phyloP scores from a whole-genome alignment of 2,113 vertebrate genomes.

The Istiophorus platypterus region DNA sequence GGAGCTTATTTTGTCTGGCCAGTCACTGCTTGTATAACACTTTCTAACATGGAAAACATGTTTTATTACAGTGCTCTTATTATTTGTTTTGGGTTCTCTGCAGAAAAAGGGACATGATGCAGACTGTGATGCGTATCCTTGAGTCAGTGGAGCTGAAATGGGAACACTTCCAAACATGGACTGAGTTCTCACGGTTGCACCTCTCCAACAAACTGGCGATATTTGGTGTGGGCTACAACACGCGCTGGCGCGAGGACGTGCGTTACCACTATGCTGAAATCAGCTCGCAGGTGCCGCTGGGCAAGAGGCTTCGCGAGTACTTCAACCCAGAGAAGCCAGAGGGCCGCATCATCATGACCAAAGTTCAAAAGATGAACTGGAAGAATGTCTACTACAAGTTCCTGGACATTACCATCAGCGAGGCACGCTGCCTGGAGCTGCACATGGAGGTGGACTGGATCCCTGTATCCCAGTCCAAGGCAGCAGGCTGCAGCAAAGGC shows the following conservation, averaged over 20 bases:
- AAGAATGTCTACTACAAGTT: slow-evolving; percentile 99
- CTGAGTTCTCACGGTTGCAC: slow-evolving; percentile 95
- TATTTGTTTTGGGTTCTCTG: slow-evolving; percentile 11
- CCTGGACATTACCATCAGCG: slow-evolving; percentile 97
- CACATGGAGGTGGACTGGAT: slow-evolving; percentile 99
- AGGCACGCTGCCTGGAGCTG: slow-evolving; percentile 94
- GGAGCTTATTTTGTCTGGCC: no score
- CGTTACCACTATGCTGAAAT: slow-evolving; percentile 98
- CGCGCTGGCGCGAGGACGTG: slow-evolving; percentile 96
- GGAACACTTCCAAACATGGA: slow-evolving; percentile 99
- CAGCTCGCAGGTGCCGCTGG: slow-evolving; percentile 96
- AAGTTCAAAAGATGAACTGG: slow-evolving; percentile 99
- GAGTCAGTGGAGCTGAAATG: slow-evolving; percentile 97
- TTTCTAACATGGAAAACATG: background rate
- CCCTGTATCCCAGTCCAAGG: slow-evolving; percentile 90
- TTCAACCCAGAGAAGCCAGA: slow-evolving; percentile 98
- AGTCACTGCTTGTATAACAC: background rate
- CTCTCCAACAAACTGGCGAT: slow-evolving; percentile 99
- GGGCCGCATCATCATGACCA: slow-evolving; percentile 93
- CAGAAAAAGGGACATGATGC: slow-evolving; percentile 88
- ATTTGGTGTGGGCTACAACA: slow-evolving; percentile 97
- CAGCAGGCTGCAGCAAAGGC: slow-evolving; percentile 86
- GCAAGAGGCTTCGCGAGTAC: slow-evolving; percentile 95
- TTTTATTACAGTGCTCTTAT: background rate
- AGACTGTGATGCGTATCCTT: slow-evolving; percentile 95